phyloP scores from a whole-genome alignment of 2,888 invertebrate species.

The Romanomermis culicivorax region DNA sequence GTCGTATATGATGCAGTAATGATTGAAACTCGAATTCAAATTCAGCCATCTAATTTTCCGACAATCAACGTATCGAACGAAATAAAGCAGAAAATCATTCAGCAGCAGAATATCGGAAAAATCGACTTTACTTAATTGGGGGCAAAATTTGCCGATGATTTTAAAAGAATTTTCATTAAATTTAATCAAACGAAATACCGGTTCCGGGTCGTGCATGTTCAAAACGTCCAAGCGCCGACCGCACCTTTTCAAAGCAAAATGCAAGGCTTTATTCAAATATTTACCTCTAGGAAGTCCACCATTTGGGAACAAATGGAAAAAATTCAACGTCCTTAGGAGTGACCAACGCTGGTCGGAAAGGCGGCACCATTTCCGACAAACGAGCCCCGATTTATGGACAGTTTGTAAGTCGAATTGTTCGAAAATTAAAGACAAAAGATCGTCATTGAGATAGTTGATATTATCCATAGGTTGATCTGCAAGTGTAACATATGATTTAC shows the following conservation, averaged over 20 bases:
- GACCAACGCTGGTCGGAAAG: background rate
- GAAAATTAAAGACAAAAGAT: too few species aligned
- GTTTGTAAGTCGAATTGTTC: background rate
- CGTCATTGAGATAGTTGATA: too few species aligned
- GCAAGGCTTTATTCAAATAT: conserved; percentile 5
- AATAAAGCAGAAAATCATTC: conserved; percentile 4
- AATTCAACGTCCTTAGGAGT: background rate
- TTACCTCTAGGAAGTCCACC: background rate
- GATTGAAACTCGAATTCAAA: conserved; percentile 1
- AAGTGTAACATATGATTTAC: too few species aligned
- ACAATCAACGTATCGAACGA: background rate
- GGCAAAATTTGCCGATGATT: conserved; percentile 8
- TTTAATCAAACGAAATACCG: conserved; percentile 1
- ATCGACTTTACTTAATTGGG: conserved; percentile 5
- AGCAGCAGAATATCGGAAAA: conserved; percentile 1
- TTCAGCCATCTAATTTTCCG: background rate
- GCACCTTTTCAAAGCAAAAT: conserved; percentile 5
- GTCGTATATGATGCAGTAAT: conserved; percentile 3
- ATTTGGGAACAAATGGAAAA: background rate
- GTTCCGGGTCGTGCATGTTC: conserved; percentile 4
- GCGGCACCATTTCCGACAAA: background rate
- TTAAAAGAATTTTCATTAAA: conserved; percentile 8
- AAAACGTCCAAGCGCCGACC: conserved; percentile 1
- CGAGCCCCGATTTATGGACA: background rate
- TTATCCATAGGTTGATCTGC: too few species aligned